Base-by-base conservation (phyloP, 2,113 vertebrate genomes). In the Guaruba guarouba region DNA sequence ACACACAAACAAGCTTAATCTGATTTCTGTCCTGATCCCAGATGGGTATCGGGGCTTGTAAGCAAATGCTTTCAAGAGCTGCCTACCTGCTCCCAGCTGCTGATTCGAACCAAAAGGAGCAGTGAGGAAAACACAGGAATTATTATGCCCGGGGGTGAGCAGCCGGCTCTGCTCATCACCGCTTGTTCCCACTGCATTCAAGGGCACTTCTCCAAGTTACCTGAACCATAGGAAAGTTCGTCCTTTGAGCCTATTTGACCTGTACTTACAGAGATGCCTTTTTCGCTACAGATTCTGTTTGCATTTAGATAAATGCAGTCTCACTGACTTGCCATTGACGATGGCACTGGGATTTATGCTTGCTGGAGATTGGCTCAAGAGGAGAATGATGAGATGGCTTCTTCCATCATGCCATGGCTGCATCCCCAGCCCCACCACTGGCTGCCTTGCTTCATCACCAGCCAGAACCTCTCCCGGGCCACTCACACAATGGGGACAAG, bases 1-100 rank as follows among this genome's bases (percentile, higher is more conserved):
- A 97, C 96, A 97, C 82, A 90, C 92, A 97, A 97, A 97, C 96
- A 97, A 97, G 94, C 94, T 92, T 97, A 96, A 97, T 96, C 95
- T 97, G 97, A 97, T 97, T 96, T 96, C 92, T 94, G n/a, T 95
- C 52, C 86, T 91, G 83, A 90, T 97, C 96, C 91, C 97, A 97
- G 94, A 96, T 94, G 97, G 70, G 61, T 89, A 96, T 88, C 71
- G 54, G 61, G 79, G 90, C 82, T 94, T 96, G 93, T 93, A 95
- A 97, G 89, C 85, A 96, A 96, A 97, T 94, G 52, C 76, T 91
- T 96, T 95, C 91, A 87, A 91, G 82, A 82, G 67, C 92, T 96
- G 74, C 92, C 75, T 97, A 94, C 95, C 90, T 96, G 94, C 44
- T 96, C 35, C 67, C 61, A 82, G 80, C 77, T 88, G 92, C 66